phyloP scores from a whole-genome alignment of 1,140 invertebrate genomes.

The Drosophila pallidifrons region DNA sequence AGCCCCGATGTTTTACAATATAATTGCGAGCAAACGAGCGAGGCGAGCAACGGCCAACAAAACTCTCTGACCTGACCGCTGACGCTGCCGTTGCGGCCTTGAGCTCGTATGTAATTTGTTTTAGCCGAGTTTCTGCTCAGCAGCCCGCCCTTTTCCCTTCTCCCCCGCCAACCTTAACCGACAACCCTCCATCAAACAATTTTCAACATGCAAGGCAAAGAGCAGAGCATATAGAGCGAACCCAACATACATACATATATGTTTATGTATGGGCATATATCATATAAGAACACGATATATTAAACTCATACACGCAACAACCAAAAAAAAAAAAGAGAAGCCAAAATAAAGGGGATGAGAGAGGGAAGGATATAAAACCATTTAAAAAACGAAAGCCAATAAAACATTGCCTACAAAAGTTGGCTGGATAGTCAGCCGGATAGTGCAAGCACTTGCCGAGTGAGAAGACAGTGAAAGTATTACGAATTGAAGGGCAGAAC shows the following conservation, averaged over 20 bases:
- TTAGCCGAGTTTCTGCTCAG: slow-evolving; percentile 48
- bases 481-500: slow-evolving; percentile 59
- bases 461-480: slow-evolving; percentile 64
- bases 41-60: slow-evolving; percentile 55
- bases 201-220: slow-evolving; percentile 74
- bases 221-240: slow-evolving; percentile 36
- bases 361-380: slow-evolving; percentile 24
- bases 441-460: slow-evolving; percentile 17
- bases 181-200: slow-evolving; percentile 34
- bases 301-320: slow-evolving; percentile 65
- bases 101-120: slow-evolving; percentile 77
- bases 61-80: slow-evolving; percentile 67
- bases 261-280: slow-evolving; percentile 42
- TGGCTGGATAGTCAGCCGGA: slow-evolving; percentile 18
- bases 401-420: slow-evolving; percentile 51
- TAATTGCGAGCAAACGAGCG: slow-evolving; percentile 60
- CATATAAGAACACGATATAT: slow-evolving; percentile 66
- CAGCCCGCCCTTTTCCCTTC: neutral
- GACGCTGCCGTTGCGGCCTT: slow-evolving; percentile 72
- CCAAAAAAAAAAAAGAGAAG: slow-evolving; percentile 20
- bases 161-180: neutral
- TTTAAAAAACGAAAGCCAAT: slow-evolving; percentile 55
- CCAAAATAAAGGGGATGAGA: neutral
- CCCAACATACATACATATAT: slow-evolving; percentile 13
- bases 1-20: slow-evolving; percentile 65